Base-by-base conservation (phyloP, 2,888 invertebrate genomes). In the Phengaris alcon region DNA sequence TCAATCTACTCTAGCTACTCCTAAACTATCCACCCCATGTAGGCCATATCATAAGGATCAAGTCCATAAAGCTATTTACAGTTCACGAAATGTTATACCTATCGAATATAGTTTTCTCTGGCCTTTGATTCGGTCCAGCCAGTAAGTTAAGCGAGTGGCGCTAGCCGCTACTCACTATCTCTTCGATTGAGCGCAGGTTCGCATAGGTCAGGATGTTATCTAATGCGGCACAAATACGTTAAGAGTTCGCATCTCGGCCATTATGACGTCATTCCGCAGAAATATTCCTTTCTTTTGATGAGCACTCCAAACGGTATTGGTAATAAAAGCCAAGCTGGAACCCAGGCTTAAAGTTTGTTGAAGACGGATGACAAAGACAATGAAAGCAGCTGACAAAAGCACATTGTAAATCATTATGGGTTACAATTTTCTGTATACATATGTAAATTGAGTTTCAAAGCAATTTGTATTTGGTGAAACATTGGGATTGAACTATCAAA, bases 131-230 rank as follows among this genome's bases (percentile, higher is more conserved):
- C 10, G 1, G 9, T 59, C 15, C 57, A 59, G 22, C 12, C 22
- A 12, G 12, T 10, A 64, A 52, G 55, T n/a, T n/a, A 9, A 55
- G 35, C 12, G 12, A 44, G 12, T 44, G 64, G 64, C 35, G 64
- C 64, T 59, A 22, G 64, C 35, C 35, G 64, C 64, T 59, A 22
- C 22, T 59, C 6, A 9, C 59, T 64, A 64, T 64, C 64, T 64
- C 12, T 12, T 35, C 64, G 35, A 64, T 64, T 64, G 44, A 64
- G 64, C 64, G 35, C 64, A 64, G 35, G 35, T 64, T 64, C 64
- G 64, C 64, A 64, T 35, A 12, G 64, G 64, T 12, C 64, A 64
- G 35, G 3, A 64, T 64, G 64, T 35, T 64, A 64, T 64, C 64
- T 10, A 35, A 35, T 2, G 35, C 64, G 64, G 64, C 64, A 64